A percentile compares a stretch with the other conserved stretches of the same genome.
These are phyloP conservation scores for Teleopsis dalmanni DNA, from an alignment of 1,140 invertebrate species.

Conservation along the genomic window DNA sequence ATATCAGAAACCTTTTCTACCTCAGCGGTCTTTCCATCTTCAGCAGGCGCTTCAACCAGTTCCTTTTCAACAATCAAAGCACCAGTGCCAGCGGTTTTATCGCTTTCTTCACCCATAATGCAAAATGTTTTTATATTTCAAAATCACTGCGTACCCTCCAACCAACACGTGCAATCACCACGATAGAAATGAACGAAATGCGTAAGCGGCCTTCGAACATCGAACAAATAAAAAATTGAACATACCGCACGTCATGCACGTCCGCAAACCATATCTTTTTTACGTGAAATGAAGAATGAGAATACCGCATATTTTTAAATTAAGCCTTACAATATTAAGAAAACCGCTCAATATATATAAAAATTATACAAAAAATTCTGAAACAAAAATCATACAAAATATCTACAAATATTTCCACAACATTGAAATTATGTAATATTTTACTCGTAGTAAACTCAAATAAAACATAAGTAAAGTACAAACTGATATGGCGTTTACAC, in stretches of 20 bases:
- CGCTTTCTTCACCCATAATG: slow-evolving; percentile 14
- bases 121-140: neutral
- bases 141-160: neutral
- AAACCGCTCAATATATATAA: too few relatives aligned
- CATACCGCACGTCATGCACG: neutral
- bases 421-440: too few relatives aligned
- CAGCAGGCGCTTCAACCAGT: slow-evolving; percentile 4
- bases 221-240: neutral
- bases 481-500: too few relatives aligned
- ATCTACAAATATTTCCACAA: too few relatives aligned
- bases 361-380: too few relatives aligned
- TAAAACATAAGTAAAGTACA: too few relatives aligned
- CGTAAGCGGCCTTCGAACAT: slow-evolving; percentile 1
- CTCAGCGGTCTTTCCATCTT: neutral
- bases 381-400: too few relatives aligned
- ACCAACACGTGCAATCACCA: slow-evolving; percentile 9
- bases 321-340: too few relatives aligned
- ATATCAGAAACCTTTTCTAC: neutral
- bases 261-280: neutral
- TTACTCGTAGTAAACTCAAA: too few relatives aligned
- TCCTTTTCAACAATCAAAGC: slow-evolving; percentile 7
- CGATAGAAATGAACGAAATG: slow-evolving; percentile 8
- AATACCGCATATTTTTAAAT: too few relatives aligned
- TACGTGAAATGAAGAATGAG: too few relatives aligned
- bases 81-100: neutral